These are phyloP conservation scores for Clarias laeviceps DNA, from an alignment of 2,797 vertebrate genomes.

Conservation along the genomic window DNA sequence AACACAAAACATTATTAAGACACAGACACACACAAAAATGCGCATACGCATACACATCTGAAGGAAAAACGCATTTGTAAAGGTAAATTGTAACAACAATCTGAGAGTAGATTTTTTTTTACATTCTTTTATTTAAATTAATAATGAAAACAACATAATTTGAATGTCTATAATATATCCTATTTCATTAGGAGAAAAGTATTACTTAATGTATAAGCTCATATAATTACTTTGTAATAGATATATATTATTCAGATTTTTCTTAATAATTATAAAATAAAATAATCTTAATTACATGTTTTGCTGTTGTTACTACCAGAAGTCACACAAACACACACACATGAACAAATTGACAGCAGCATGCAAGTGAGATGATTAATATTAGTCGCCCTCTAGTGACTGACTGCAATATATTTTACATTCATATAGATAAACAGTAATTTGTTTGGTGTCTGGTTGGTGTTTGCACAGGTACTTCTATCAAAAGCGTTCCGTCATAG, in stretches of 20 bases:
- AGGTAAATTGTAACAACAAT: not conserved
- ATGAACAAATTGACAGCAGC: not conserved
- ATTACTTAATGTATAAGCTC: not conserved
- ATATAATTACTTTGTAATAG: not conserved
- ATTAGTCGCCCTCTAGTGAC: not conserved
- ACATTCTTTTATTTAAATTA: too few relatives aligned
- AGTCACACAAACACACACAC: not conserved
- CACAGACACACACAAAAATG: not conserved
- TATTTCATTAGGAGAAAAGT: not conserved
- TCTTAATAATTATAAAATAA: not conserved
- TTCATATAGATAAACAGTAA: too few relatives aligned
- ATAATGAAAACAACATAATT: not conserved
- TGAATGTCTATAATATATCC: not conserved
- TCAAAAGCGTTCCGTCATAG: too few relatives aligned
- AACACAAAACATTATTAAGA: not conserved
- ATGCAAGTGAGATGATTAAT: not conserved
- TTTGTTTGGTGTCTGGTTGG: too few relatives aligned
- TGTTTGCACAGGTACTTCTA: too few relatives aligned
- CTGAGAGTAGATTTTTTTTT: not conserved
- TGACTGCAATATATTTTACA: not conserved
- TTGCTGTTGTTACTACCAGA: not conserved
- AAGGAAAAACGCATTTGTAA: not conserved
- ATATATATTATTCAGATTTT: not conserved
- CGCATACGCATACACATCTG: not conserved
- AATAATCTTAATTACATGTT: not conserved